Conservation (phyloP, 2,113 vertebrate species). For the Mustelus asterias region DNA sequence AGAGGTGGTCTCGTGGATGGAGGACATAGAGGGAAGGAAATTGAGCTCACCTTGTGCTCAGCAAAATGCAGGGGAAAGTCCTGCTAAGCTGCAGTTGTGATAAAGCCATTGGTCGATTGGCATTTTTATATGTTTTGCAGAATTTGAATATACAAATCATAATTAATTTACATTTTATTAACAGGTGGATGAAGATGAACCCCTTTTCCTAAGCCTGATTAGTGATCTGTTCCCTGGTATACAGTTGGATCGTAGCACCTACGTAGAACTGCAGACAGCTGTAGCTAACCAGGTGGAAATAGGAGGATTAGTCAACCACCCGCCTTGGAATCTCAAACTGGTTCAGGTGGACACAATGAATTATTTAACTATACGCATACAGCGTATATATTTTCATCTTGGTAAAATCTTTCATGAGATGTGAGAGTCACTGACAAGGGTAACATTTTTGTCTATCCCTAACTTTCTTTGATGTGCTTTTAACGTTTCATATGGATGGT, state of each 20-base stretch:
- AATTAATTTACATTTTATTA: neutral
- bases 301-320: slow-evolving; percentile 62
- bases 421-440: neutral
- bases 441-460: neutral
- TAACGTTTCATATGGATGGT: neutral
- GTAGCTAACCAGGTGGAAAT: slow-evolving; percentile 56
- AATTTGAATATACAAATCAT: neutral
- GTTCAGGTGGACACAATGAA: slow-evolving; percentile 53
- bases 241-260: slow-evolving; percentile 57
- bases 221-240: slow-evolving; percentile 64
- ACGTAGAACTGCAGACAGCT: slow-evolving; percentile 54
- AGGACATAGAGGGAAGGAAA: too few species aligned
- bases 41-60: neutral
- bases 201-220: slow-evolving; percentile 66
- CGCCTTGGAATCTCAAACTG: slow-evolving; percentile 70
- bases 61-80: neutral
- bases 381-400: neutral
- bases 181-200: slow-evolving; percentile 69
- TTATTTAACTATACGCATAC: neutral
- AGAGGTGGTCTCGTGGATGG: too few species aligned
- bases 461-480: neutral
- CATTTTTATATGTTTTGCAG: neutral
- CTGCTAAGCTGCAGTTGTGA: neutral
- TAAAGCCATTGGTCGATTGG: neutral
- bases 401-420: neutral